A percentile compares a stretch with the other conserved stretches of the same genome.
phyloP scores from a whole-genome alignment of 2,888 invertebrate genomes.

The Drosophila lutescens region DNA sequence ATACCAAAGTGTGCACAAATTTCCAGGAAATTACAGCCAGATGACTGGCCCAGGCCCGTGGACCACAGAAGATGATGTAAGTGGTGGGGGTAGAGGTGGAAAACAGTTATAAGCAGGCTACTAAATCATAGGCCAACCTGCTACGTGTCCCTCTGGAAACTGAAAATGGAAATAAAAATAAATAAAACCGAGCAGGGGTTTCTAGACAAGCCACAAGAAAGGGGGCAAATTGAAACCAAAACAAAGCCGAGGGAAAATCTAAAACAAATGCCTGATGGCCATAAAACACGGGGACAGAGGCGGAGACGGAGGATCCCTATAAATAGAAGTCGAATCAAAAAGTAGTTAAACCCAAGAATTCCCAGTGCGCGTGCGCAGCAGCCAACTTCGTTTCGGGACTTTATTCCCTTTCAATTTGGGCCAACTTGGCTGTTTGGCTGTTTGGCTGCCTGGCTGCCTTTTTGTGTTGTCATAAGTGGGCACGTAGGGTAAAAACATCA shows the following conservation, averaged over 20 bases:
- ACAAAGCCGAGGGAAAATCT: conserved; percentile 56
- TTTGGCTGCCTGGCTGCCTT: conserved; percentile 41
- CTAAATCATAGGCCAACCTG: conserved; percentile 82
- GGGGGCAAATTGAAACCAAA: conserved; percentile 79
- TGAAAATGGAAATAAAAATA: conserved; percentile 60
- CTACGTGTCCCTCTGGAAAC: conserved; percentile 64
- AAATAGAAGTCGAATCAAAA: conserved; percentile 66
- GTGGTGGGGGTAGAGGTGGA: conserved; percentile 8
- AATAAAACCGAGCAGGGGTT: conserved; percentile 31
- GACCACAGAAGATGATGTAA: conserved; percentile 55
- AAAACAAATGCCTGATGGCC: conserved; percentile 75
- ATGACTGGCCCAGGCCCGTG: conserved; percentile 63
- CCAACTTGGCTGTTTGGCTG: conserved; percentile 17
- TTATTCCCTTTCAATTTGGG: conserved; percentile 9
- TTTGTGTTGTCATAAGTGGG: conserved; percentile 77
- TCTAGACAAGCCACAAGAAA: conserved; percentile 18
- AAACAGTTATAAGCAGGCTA: conserved; percentile 81
- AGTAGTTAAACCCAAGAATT: conserved; percentile 50
- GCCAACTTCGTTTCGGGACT: conserved; percentile 18
- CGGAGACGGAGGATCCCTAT: conserved; percentile 33
- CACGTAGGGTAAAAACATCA: conserved; percentile 84
- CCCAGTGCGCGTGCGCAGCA: conserved; percentile 64
- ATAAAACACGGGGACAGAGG: conserved; percentile 65
- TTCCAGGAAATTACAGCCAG: conserved; percentile 81
- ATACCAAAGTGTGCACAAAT: conserved; percentile 83